Evolutionary conservation across 2,888 invertebrate genomes (phyloP).

Genomic region (Keiferia lycopersicella): DNA sequence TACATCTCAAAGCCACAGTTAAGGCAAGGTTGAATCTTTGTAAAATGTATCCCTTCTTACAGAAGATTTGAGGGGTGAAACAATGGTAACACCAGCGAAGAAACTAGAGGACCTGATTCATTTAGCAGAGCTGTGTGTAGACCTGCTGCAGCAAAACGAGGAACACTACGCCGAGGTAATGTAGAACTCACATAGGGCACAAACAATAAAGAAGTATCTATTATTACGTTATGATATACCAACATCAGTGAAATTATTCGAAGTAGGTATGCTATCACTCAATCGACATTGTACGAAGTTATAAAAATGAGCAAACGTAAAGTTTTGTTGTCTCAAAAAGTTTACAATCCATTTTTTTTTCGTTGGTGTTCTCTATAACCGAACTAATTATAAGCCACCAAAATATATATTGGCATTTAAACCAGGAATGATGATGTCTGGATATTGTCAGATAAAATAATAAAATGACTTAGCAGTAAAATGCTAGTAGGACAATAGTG

Average conservation of each 20-base stretch:
- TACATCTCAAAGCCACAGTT: too few species aligned
- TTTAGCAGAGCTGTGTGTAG: conserved; percentile 98
- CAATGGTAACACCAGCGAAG: conserved; percentile 91
- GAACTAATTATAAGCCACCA: background rate
- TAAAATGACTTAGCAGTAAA: background rate
- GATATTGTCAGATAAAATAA: background rate
- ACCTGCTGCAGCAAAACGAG: conserved; percentile 99
- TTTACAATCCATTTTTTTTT: background rate
- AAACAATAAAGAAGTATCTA: background rate
- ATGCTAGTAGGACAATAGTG: too few species aligned
- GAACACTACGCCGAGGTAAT: conserved; percentile 99
- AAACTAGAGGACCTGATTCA: conserved; percentile 98
- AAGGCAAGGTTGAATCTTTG: conserved; percentile 86
- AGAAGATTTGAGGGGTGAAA: conserved; percentile 92
- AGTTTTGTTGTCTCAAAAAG: background rate
- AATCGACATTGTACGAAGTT: background rate
- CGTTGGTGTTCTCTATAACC: background rate
- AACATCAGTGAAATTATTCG: background rate
- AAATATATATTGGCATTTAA: background rate
- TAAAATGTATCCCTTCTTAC: conserved; percentile 32
- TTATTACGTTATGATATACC: background rate
- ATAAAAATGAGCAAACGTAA: background rate
- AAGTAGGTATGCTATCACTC: background rate
- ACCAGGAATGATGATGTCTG: background rate
- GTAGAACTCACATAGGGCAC: background rate